phyloP scores from a whole-genome alignment of 2,888 invertebrate genomes.

The Thereva unica region DNA sequence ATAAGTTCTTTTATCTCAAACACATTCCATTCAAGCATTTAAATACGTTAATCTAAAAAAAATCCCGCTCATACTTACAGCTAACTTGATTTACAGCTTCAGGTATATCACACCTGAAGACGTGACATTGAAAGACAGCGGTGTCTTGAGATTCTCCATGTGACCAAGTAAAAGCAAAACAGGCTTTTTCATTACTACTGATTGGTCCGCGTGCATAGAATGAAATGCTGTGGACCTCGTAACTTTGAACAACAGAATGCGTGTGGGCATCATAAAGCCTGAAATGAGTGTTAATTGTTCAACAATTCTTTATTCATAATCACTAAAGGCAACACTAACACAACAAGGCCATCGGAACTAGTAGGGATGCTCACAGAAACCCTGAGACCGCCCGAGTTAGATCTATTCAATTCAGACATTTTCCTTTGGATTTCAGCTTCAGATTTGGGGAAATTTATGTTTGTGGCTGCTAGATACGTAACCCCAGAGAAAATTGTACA shows the following conservation, averaged over 20 bases:
- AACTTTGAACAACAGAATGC: conserved; percentile 78
- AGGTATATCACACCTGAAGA: conserved; percentile 92
- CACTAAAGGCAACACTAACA: conserved; percentile 66
- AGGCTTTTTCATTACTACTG: conserved; percentile 82
- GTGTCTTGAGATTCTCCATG: conserved; percentile 88
- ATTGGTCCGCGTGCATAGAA: conserved; percentile 92
- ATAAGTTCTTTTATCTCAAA: neutral
- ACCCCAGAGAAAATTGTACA: conserved; percentile 92
- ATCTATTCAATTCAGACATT: conserved; percentile 86
- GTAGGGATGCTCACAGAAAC: conserved; percentile 91
- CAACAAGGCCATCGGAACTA: conserved; percentile 89
- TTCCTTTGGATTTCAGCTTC: conserved; percentile 91
- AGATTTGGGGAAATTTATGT: conserved; percentile 89
- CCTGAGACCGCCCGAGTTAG: conserved; percentile 73
- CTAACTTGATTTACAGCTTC: conserved; percentile 85
- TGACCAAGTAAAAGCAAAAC: conserved; percentile 98
- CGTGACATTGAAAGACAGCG: conserved; percentile 94
- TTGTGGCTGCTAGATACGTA: conserved; percentile 88
- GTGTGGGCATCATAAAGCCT: conserved; percentile 82
- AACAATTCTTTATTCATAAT: conserved; percentile 10
- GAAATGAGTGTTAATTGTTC: conserved; percentile 43
- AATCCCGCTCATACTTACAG: conserved; percentile 59
- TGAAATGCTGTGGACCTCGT: conserved; percentile 88
- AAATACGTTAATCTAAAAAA: conserved; percentile 10
- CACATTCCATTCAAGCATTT: neutral